Evolutionary conservation across 2,888 invertebrate species (phyloP), one percentile per base, ranked within the genome.

Genomic region (Tachina lurida): DNA sequence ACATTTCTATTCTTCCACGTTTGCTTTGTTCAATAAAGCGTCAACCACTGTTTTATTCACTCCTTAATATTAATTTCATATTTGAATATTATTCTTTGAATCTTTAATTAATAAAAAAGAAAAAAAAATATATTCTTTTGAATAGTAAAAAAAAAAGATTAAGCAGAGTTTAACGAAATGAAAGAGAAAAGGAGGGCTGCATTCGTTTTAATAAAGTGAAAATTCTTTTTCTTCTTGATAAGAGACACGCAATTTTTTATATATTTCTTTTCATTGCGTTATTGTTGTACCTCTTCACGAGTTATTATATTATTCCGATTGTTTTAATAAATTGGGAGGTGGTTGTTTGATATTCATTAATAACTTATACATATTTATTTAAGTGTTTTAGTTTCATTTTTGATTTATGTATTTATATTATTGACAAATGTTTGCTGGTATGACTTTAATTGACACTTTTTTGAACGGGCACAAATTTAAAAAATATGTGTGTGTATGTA

Each of bases 171-270:
- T 81, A 45, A 62, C 60, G 10, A 31, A 47, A 41, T 49, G n/a
- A 60, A 71, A 19, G 17, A 15, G 15, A 19, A 49, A 58, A 58
- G 65, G 49, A 58, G 56, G 79, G 79, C 65, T 89, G 89, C 89
- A 89, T 90, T 91, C 89, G 89, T 90, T 91, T 91, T 91, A 91
- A 91, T 91, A 91, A 91, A 90, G 91, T 91, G 91, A 91, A 91
- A 91, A 91, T 90, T 91, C 17, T 52, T 45, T 88, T 91, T 88
- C 83, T 80, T 86, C 88, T 89, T 78, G 91, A 91, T 91, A 91
- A 89, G 90, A 87, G 87, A 87, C 91, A 91, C 90, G 91, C 91
- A 90, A 91, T 87, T 89, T 71, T 75, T 47, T 62, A n/a, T 54
- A 54, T 74, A n/a, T n/a, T n/a, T 5, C 63, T 45, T 56, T 41